A percentile compares a stretch with the other conserved stretches of the same genome.
Conservation (phyloP, 2,888 invertebrate species). For the Mimumesa dahlbomi region DNA sequence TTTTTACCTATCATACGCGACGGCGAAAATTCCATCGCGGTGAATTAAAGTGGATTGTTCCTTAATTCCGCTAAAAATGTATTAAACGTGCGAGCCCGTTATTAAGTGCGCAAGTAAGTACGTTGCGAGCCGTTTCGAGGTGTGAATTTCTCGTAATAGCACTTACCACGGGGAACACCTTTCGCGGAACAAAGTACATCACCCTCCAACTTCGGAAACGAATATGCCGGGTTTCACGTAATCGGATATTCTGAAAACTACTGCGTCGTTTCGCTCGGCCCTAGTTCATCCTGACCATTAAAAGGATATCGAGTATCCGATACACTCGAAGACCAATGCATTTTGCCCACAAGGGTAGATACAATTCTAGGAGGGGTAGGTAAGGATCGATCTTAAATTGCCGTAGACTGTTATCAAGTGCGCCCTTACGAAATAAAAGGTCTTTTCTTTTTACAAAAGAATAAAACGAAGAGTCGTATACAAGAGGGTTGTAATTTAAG, state of each 20-base stretch:
- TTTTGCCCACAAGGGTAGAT: background rate
- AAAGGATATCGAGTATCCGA: conserved; percentile 41
- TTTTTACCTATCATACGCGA: too few species aligned
- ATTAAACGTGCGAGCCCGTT: background rate
- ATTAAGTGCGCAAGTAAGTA: background rate
- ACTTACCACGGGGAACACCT: background rate
- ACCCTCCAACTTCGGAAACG: background rate
- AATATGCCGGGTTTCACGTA: conserved; percentile 29
- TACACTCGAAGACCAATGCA: conserved; percentile 10
- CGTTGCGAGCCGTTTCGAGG: background rate
- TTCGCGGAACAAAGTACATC: background rate
- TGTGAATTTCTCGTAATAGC: background rate
- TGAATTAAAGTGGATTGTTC: too few species aligned
- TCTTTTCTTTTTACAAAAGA: too few species aligned
- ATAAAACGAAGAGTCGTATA: too few species aligned
- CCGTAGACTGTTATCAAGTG: conserved; percentile 15
- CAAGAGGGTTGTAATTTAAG: too few species aligned
- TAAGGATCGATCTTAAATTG: background rate
- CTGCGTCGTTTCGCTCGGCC: conserved; percentile 15
- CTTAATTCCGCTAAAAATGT: background rate
- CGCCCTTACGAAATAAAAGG: background rate
- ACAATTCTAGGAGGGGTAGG: conserved; percentile 1
- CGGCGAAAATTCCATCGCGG: too few species aligned
- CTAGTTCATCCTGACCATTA: conserved; percentile 30
- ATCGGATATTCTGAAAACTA: conserved; percentile 36